Conservation (phyloP, 1,140 invertebrate genomes). For the Anastrepha ludens region DNA sequence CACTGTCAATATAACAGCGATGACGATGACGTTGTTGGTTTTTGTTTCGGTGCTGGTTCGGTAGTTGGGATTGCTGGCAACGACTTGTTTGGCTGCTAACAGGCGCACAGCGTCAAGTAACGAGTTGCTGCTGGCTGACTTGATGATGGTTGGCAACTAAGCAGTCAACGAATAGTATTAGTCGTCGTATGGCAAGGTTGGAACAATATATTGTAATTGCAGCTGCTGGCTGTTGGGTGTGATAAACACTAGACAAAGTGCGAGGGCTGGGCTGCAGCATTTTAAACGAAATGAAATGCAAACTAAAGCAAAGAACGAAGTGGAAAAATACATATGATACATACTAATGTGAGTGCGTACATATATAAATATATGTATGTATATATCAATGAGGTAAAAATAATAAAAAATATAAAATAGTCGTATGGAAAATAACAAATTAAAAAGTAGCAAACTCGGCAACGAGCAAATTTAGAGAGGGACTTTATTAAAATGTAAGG, state of each 20-base stretch:
- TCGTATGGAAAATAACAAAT: neutral
- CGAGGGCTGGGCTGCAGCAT: neutral
- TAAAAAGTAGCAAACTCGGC: neutral
- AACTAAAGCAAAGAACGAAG: conserved; percentile 10
- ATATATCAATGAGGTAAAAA: neutral
- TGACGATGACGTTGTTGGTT: conserved; percentile 16
- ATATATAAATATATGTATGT: neutral
- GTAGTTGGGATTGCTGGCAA: conserved; percentile 40
- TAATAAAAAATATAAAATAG: neutral
- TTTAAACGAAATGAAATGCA: conserved; percentile 19
- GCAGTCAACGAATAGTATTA: neutral
- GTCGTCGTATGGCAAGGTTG: neutral
- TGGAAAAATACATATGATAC: neutral
- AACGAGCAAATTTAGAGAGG: neutral
- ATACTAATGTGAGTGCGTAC: neutral
- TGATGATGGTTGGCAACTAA: neutral
- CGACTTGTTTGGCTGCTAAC: conserved; percentile 47
- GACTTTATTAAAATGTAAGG: too few relatives aligned
- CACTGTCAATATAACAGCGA: conserved; percentile 44
- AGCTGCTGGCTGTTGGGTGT: neutral
- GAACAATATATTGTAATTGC: conserved; percentile 11
- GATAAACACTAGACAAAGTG: neutral
- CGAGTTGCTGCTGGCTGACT: conserved; percentile 2
- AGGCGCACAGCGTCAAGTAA: conserved; percentile 39
- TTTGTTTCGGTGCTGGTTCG: neutral